These are phyloP conservation scores for Tipula lateralis DNA, from an alignment of 2,888 invertebrate genomes.

Conservation along the genomic window DNA sequence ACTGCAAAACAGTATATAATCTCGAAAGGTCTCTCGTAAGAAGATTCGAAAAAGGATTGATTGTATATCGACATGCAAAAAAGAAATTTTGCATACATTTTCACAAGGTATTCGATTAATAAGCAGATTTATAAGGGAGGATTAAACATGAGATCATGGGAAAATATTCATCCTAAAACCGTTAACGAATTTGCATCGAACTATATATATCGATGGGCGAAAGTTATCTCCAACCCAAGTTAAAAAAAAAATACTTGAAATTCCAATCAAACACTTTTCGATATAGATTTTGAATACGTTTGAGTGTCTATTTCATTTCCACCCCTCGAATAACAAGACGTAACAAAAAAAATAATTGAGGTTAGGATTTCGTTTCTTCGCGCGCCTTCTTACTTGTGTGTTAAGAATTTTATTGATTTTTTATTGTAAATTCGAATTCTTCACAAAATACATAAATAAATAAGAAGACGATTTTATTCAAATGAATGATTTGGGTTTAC, in stretches of 20 bases:
- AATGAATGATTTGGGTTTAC: background rate
- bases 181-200: background rate
- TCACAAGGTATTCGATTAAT: background rate
- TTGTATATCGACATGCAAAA: background rate
- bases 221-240: background rate
- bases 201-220: background rate
- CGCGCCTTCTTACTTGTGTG: background rate
- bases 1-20: too few relatives aligned
- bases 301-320: background rate
- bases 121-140: background rate
- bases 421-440: background rate
- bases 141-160: background rate
- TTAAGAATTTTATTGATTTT: slow-evolving; percentile 5
- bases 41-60: background rate
- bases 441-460: background rate
- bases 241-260: background rate
- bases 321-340: background rate
- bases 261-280: slow-evolving; percentile 20
- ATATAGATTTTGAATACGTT: background rate
- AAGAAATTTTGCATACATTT: background rate
- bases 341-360: background rate
- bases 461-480: background rate
- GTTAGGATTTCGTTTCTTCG: background rate
- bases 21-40: background rate
- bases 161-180: background rate